A percentile compares a stretch with the other conserved stretches of the same genome.
phyloP scores from a whole-genome alignment of 2,113 vertebrate genomes.

The Pseudois nayaur region DNA sequence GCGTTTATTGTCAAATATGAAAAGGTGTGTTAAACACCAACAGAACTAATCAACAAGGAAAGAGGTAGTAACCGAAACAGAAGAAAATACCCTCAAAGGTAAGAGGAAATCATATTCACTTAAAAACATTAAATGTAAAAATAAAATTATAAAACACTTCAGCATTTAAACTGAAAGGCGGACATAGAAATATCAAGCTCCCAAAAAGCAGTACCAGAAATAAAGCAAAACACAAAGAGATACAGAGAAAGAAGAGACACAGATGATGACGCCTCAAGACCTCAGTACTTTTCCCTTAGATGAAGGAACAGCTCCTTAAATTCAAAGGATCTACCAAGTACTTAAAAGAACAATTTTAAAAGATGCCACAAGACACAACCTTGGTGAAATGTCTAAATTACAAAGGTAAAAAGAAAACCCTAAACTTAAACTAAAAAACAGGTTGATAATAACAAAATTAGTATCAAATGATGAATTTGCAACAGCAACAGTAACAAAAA shows the following conservation, averaged over 20 bases:
- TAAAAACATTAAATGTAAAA: slow-evolving; percentile 1
- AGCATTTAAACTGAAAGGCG: neutral
- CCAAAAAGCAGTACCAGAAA: neutral
- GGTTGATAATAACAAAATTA: neutral
- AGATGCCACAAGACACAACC: neutral
- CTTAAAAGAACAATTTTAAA: neutral
- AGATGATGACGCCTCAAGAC: neutral
- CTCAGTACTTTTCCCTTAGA: neutral
- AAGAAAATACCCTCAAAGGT: neutral
- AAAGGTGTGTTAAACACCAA: neutral
- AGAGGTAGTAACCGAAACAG: neutral
- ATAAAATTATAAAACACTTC: neutral
- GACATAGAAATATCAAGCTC: neutral
- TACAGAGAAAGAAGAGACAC: neutral
- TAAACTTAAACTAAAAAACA: neutral
- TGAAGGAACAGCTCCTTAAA: neutral
- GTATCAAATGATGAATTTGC: neutral
- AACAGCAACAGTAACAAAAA: neutral
- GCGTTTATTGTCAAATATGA: neutral
- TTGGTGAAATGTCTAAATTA: neutral
- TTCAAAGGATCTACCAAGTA: neutral
- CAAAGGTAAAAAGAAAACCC: neutral
- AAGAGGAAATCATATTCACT: neutral
- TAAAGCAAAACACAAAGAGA: neutral
- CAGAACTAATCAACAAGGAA: neutral